A percentile compares a stretch with the other conserved stretches of the same genome.
Conservation (phyloP, 2,113 vertebrate species). For the Callipepla californica region DNA sequence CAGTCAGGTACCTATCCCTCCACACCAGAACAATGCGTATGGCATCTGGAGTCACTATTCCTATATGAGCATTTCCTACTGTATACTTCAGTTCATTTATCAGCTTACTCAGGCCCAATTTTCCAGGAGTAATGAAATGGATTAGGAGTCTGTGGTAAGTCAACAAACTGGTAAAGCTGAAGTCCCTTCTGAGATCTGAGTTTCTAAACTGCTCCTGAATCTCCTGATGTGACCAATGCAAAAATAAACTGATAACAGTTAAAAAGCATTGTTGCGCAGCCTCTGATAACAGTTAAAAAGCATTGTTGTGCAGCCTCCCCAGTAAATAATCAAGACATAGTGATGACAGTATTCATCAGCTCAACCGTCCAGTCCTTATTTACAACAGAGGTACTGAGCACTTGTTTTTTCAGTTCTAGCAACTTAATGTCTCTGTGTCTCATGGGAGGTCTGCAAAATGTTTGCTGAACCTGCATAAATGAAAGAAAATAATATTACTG, state of each 20-base stretch:
- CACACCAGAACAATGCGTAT: accelerated
- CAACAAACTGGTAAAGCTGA: background rate
- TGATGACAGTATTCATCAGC: background rate
- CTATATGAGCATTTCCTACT: background rate
- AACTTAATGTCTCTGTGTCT: background rate
- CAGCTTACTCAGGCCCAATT: background rate
- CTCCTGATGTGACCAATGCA: background rate
- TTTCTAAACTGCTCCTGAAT: background rate
- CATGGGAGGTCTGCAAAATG: background rate
- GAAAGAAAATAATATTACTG: background rate
- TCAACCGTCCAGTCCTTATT: background rate
- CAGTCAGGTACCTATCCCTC: background rate
- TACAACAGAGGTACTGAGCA: background rate
- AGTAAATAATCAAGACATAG: background rate
- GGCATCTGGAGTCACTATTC: background rate
- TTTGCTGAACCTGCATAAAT: background rate
- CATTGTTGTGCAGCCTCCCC: background rate
- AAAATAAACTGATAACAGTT: background rate
- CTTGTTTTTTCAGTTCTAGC: background rate
- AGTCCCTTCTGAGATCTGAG: background rate
- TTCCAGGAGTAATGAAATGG: background rate
- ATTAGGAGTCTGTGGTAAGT: background rate
- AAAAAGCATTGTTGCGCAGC: background rate
- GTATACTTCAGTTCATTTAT: background rate
- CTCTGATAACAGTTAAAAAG: background rate